phyloP scores from a whole-genome alignment of 2,797 vertebrate species.

The Helostoma temminkii region DNA sequence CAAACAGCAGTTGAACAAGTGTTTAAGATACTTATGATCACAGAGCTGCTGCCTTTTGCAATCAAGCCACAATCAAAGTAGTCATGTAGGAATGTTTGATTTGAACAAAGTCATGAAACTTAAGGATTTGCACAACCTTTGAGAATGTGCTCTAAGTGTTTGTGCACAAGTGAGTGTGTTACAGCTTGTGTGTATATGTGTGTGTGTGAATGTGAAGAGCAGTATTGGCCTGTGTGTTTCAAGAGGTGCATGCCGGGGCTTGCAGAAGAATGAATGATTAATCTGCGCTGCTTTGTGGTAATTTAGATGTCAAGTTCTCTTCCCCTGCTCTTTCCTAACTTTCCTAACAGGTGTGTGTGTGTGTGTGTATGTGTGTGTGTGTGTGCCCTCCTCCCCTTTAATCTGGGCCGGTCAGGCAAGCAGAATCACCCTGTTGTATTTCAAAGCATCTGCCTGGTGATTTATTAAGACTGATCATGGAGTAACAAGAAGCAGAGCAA shows the following conservation, averaged over 20 bases:
- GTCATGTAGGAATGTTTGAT: too few species aligned
- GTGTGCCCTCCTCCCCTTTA: slow-evolving; percentile 46
- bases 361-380: slow-evolving; percentile 50
- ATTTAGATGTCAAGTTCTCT: slow-evolving; percentile 73
- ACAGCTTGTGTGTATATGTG: slow-evolving; percentile 5
- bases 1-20: background rate
- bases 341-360: too few species aligned
- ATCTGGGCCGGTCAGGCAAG: slow-evolving; percentile 43
- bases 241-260: slow-evolving; percentile 52
- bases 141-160: slow-evolving; percentile 4
- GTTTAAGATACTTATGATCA: slow-evolving; percentile 20
- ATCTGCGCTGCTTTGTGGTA: slow-evolving; percentile 68
- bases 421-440: slow-evolving; percentile 35
- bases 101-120: slow-evolving; percentile 9
- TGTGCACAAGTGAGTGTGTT: background rate
- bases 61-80: slow-evolving; percentile 1
- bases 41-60: background rate
- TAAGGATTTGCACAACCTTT: slow-evolving; percentile 18
- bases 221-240: slow-evolving; percentile 14
- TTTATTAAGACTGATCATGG: slow-evolving; percentile 55
- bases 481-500: slow-evolving; percentile 50
- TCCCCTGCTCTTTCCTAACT: slow-evolving; percentile 52
- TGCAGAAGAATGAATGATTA: slow-evolving; percentile 72
- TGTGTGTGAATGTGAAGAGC: slow-evolving; percentile 12
- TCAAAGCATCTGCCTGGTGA: slow-evolving; percentile 50